Conservation (phyloP, 2,888 invertebrate genomes). For the Drosophila tanythrix region DNA sequence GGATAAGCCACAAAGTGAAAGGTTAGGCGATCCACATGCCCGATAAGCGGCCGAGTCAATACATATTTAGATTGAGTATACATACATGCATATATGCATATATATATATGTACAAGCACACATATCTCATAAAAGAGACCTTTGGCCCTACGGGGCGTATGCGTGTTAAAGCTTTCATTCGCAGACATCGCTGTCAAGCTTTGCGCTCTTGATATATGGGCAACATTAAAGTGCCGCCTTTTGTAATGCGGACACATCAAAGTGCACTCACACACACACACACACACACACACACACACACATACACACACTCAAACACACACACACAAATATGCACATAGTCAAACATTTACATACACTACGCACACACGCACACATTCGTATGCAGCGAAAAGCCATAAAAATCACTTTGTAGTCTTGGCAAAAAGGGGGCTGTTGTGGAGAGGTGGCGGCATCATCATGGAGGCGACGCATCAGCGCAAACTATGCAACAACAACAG, state of each 20-base stretch:
- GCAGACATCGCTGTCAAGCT: constrained; percentile 64
- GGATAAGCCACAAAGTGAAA: constrained; percentile 34
- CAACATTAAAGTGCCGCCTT: constrained; percentile 72
- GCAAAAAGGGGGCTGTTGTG: constrained; percentile 1
- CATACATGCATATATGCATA: constrained; percentile 1
- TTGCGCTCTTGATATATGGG: constrained; percentile 70
- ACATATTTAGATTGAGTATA: background rate
- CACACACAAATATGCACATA: constrained; percentile 22
- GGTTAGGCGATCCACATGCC: constrained; percentile 46
- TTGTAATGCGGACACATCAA: constrained; percentile 75
- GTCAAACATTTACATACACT: constrained; percentile 65
- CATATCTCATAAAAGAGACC: constrained; percentile 1
- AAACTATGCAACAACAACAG: constrained; percentile 67
- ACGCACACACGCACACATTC: constrained; percentile 30
- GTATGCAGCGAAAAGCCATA: constrained; percentile 67
- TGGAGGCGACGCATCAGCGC: constrained; percentile 70
- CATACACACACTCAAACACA: constrained; percentile 24
- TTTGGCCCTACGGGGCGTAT: constrained; percentile 68
- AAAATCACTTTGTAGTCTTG: constrained; percentile 71
- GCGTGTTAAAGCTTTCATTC: constrained; percentile 67
- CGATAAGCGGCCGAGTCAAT: constrained; percentile 31
- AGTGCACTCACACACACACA: constrained; percentile 53
- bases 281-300: constrained; percentile 34
- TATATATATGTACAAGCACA: background rate
- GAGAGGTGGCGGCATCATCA: constrained; percentile 16